A percentile compares a stretch with the other conserved stretches of the same genome.
Evolutionary conservation across 2,797 vertebrate genomes (phyloP).

Genomic region (Gadopsis marmoratus): DNA sequence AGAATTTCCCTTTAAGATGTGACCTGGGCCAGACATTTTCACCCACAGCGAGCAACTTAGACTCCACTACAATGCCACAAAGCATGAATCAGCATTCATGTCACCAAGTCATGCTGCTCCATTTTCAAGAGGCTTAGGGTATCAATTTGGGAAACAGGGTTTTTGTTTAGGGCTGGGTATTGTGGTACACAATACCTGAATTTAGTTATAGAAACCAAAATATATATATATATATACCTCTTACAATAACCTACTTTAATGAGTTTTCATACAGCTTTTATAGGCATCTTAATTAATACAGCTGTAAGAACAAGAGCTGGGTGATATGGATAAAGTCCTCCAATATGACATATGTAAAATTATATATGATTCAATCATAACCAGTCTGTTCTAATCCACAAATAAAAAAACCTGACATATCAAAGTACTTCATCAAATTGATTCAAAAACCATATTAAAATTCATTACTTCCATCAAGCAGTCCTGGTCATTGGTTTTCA

Average conservation of each 20-base stretch:
- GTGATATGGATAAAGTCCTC: too few relatives aligned
- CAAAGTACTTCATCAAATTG: neutral
- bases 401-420: neutral
- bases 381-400: neutral
- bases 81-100: neutral
- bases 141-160: neutral
- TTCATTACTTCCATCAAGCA: neutral
- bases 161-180: neutral
- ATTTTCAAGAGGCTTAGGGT: neutral
- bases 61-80: constrained; percentile 8
- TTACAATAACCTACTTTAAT: neutral
- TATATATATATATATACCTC: neutral
- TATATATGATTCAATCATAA: too few relatives aligned
- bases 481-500: neutral
- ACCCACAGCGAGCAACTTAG: neutral
- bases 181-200: neutral
- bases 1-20: neutral
- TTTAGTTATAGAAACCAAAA: neutral
- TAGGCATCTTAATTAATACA: neutral
- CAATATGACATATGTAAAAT: too few relatives aligned
- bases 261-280: neutral
- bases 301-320: neutral
- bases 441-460: neutral
- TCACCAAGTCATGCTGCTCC: too few relatives aligned
- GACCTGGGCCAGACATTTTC: neutral